phyloP scores from a whole-genome alignment of 2,888 invertebrate genomes.

The Papilio protenor region DNA sequence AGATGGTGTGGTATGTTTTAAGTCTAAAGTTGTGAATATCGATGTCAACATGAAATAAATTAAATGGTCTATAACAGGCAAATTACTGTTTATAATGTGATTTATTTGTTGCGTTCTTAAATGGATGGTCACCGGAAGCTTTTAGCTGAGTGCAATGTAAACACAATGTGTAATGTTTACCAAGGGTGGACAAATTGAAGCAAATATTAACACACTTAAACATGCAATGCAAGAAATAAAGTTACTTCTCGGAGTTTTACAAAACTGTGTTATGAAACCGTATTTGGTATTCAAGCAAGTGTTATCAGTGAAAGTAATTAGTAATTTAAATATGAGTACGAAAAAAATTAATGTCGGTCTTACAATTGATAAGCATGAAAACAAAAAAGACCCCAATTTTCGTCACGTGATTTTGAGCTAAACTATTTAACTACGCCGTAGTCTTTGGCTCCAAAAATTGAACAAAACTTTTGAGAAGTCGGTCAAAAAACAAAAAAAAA shows the following conservation, averaged over 20 bases:
- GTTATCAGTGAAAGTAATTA: background rate
- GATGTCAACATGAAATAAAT: background rate
- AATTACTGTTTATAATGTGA: background rate
- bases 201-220: conserved; percentile 39
- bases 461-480: too few relatives aligned
- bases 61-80: background rate
- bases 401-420: too few relatives aligned
- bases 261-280: background rate
- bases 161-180: conserved; percentile 66
- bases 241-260: conserved; percentile 39
- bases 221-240: conserved; percentile 46
- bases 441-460: too few relatives aligned
- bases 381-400: too few relatives aligned
- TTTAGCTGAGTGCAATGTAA: conserved; percentile 76
- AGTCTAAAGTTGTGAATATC: too few relatives aligned
- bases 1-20: too few relatives aligned
- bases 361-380: too few relatives aligned
- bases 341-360: background rate
- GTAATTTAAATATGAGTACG: background rate
- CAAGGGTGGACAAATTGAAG: conserved; percentile 23
- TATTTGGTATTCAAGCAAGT: background rate
- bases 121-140: conserved; percentile 61
- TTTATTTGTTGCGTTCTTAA: conserved; percentile 29
- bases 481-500: too few relatives aligned
- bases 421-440: too few relatives aligned